phyloP scores from a whole-genome alignment of 2,113 vertebrate genomes.

The Tetraodon nigroviridis region DNA sequence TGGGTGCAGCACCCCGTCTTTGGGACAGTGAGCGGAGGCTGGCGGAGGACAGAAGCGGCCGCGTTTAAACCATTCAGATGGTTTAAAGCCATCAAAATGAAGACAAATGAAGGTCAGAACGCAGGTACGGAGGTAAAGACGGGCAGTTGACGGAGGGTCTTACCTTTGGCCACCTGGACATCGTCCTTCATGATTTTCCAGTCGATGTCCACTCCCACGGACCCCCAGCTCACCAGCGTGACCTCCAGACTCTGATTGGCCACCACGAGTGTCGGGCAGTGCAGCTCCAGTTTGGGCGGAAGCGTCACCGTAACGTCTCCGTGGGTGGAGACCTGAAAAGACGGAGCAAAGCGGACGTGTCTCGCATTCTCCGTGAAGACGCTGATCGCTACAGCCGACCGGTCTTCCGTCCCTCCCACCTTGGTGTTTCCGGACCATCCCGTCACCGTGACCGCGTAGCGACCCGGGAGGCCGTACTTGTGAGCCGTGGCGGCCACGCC shows the following conservation, averaged over 20 bases:
- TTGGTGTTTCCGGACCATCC: slow-evolving; percentile 73
- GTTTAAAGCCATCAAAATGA: too few species aligned
- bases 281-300: slow-evolving; percentile 78
- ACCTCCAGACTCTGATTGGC: slow-evolving; percentile 80
- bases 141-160: too few species aligned
- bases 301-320: slow-evolving; percentile 76
- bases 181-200: slow-evolving; percentile 76
- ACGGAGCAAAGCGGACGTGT: not conserved
- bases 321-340: slow-evolving; percentile 24
- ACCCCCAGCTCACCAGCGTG: slow-evolving; percentile 77
- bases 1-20: slow-evolving; percentile 70
- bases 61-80: not conserved
- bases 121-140: too few species aligned
- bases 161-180: slow-evolving; percentile 76
- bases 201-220: slow-evolving; percentile 71
- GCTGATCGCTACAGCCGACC: not conserved
- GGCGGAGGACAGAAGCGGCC: slow-evolving; percentile 23
- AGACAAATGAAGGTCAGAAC: too few species aligned
- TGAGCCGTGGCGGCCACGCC: slow-evolving; percentile 62
- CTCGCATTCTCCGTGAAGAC: not conserved
- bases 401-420: slow-evolving; percentile 11
- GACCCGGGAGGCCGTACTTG: slow-evolving; percentile 80
- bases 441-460: slow-evolving; percentile 71
- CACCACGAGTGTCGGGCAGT: slow-evolving; percentile 74
- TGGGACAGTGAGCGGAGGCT: slow-evolving; percentile 80